Evolutionary conservation across 2,797 vertebrate genomes (phyloP).

Genomic region (Tenualosa ilisha): DNA sequence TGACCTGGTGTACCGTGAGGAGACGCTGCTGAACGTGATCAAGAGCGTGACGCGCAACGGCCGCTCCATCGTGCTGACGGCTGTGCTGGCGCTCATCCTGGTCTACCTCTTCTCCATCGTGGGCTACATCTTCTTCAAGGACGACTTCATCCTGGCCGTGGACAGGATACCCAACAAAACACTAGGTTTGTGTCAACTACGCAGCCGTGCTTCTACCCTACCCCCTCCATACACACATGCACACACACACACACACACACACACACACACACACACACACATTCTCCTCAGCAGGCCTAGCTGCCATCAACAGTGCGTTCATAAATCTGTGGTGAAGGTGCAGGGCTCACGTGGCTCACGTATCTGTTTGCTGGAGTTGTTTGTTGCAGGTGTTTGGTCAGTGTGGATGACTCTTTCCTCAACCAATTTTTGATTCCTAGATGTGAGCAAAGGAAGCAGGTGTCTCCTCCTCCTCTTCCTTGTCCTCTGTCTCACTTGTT

Average conservation of each 20-base stretch:
- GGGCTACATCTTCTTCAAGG: slow-evolving; percentile 97
- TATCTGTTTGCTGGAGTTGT: neutral
- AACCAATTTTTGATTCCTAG: neutral
- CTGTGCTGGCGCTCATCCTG: slow-evolving; percentile 94
- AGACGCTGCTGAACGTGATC: slow-evolving; percentile 96
- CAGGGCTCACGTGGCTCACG: neutral
- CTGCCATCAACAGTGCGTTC: neutral
- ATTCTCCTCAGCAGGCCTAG: no score
- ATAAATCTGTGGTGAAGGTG: neutral
- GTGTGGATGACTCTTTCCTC: neutral
- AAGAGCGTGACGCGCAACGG: slow-evolving; percentile 98
- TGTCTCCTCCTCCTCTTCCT: neutral
- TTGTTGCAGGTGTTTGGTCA: neutral
- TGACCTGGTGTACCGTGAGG: slow-evolving; percentile 95
- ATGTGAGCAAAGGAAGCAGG: neutral
- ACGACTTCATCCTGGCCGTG: slow-evolving; percentile 94
- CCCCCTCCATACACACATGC: no score
- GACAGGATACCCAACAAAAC: slow-evolving; percentile 94
- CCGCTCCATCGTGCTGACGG: slow-evolving; percentile 95
- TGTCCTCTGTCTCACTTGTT: neutral
- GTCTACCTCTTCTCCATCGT: slow-evolving; percentile 99
- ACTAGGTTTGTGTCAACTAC: slow-evolving; percentile 62
- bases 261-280: no score
- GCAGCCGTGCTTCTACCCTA: neutral
- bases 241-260: no score